Evolutionary conservation across 2,113 vertebrate genomes (phyloP).

Genomic region (Falco punctatus): DNA sequence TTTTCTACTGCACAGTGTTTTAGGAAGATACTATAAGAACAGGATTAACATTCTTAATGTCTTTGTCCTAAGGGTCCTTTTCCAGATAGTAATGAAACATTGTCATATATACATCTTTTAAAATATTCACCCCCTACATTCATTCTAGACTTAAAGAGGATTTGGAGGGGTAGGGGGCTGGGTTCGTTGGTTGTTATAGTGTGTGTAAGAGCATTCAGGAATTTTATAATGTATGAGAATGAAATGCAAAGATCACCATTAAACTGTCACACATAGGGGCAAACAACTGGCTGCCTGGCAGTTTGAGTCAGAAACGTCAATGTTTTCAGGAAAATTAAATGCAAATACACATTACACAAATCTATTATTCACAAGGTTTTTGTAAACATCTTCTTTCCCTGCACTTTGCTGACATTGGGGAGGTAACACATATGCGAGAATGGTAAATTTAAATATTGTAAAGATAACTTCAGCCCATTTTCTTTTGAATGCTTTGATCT

Average conservation of each 20-base stretch:
- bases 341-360: not conserved
- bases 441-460: not conserved
- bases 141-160: slow-evolving; percentile 12
- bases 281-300: not conserved
- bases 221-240: not conserved
- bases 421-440: not conserved
- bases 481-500: not conserved
- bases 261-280: not conserved
- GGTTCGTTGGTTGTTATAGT: not conserved
- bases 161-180: not conserved
- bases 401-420: not conserved
- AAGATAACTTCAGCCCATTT: not conserved
- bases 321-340: not conserved
- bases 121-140: slow-evolving; percentile 14
- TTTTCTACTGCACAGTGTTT: slow-evolving; percentile 49
- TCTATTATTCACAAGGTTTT: not conserved
- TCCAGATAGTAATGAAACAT: slow-evolving; percentile 39
- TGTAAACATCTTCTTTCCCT: not conserved
- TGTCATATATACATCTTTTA: slow-evolving; percentile 11
- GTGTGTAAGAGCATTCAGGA: not conserved
- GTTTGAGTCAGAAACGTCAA: not conserved
- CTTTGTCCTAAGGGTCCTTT: slow-evolving; percentile 48
- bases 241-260: slow-evolving; percentile 7
- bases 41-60: slow-evolving; percentile 61
- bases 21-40: slow-evolving; percentile 34